Evolutionary conservation across 1,140 invertebrate genomes (phyloP).

Genomic region (Hyphantria cunea): DNA sequence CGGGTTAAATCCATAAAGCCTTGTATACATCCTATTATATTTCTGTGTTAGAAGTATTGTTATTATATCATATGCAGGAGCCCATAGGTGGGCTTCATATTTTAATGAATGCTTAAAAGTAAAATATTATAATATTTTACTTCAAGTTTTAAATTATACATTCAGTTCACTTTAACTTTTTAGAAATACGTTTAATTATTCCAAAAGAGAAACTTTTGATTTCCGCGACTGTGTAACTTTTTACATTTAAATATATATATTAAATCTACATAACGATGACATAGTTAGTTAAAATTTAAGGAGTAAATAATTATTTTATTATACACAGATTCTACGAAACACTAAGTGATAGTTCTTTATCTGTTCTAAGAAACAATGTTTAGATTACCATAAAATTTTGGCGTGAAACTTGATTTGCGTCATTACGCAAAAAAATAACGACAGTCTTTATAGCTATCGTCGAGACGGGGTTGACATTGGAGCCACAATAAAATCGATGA

Average conservation of each 20-base stretch:
- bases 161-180: too few species aligned
- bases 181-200: too few species aligned
- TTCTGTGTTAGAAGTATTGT: constrained; percentile 19
- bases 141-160: too few species aligned
- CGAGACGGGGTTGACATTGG: constrained; percentile 76
- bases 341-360: constrained; percentile 5
- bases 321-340: not conserved
- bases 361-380: constrained; percentile 7
- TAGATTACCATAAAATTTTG: constrained; percentile 34
- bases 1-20: constrained; percentile 66
- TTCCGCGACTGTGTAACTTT: too few species aligned
- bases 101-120: too few species aligned
- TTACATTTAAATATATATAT: too few species aligned
- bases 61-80: not conserved
- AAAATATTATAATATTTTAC: too few species aligned
- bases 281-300: not conserved
- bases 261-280: not conserved
- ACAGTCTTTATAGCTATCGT: constrained; percentile 64
- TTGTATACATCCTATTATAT: constrained; percentile 40
- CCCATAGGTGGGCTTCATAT: constrained; percentile 13
- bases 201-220: too few species aligned
- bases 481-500: constrained; percentile 81
- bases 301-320: not conserved
- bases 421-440: constrained; percentile 60
- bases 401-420: constrained; percentile 51